Base-by-base conservation (phyloP, 2,888 invertebrate species). In the Temnothorax rugatulus region DNA sequence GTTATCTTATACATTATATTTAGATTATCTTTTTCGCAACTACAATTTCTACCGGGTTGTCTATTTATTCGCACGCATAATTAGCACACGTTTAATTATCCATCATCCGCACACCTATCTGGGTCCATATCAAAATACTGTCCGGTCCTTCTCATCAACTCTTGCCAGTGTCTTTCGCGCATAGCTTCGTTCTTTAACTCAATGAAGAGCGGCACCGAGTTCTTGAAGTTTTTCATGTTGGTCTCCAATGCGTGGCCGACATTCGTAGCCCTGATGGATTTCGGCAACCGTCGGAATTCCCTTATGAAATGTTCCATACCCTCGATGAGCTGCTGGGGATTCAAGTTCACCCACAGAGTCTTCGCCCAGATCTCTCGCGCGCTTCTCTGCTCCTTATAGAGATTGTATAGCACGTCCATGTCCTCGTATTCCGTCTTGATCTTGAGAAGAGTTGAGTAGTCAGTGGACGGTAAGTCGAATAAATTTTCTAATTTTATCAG, bases 111-210 rank as follows among this genome's bases (percentile, higher is more conserved):
- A 83, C 86, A 95, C 94, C 93, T 94, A 29, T 98, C 97, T 4
- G 98, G 97, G 2, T 97, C 96, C 97, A 99, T 98, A 92, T 99
- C 98, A 93, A 99, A 99, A 86, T 96, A 95, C 91, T 91, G 95
- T 93, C 97, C 97, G 18, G 99, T 99, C 95, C 98, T 98, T 2
- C 95, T 95, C 99, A 99, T 99, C 68, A 99, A 95, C 91, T 97
- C 97, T 90, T 97, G 96, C 99, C 99, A 99, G 95, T 99, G 99
- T 15, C 99, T 96, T 90, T 98, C 98, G 13, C 98, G 95, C 94
- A 99, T 96, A 0, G 99, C 98, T 92, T 99, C 98, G 93, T 98
- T 98, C 94, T 99, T 99, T 75, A 99, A 95, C 61, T 98, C 98
- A 5, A 98, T 97, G 97, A 99, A 98, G 68, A 99, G 95, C 0